Base-by-base conservation (phyloP, 2,797 vertebrate species). In the Todus mexicanus region DNA sequence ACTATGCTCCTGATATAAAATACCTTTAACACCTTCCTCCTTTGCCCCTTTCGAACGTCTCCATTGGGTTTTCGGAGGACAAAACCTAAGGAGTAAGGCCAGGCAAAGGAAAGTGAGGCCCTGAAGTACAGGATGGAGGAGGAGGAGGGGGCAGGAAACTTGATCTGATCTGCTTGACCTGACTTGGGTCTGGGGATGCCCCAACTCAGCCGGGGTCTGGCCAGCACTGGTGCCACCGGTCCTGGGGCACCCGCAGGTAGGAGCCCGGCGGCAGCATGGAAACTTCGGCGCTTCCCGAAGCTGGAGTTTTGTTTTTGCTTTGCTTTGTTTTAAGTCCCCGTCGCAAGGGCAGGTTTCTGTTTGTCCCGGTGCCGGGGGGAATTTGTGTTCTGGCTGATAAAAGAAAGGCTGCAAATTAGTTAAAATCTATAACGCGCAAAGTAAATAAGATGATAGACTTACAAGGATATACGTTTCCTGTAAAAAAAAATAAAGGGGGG, bases 401-500 rank as follows among this genome's bases (percentile, higher is more conserved):
- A 94, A 95, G 96, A 97, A 96, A 97, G 95, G 93, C 92, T 93
- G 89, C 76, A 96, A 96, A 97, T 97, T 96, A 97, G 96, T 97
- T 97, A 97, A 97, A 97, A 97, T 95, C 97, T 96, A 95, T 97
- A 97, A 96, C 35, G 7, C 81, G 15, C 93, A 97, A 97, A 97
- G 96, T 96, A 97, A 98, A 97, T 97, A 97, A 97, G 94, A 96
- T 94, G 97, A 97, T 97, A 97, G 97, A 97, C 97, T 97, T 97
- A 98, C 97, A 98, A 97, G 98, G 97, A 96, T 98, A 97, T 98
- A 98, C 96, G 96, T 98, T 98, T 98, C 98, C 98, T 98, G 97
- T 97, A 10, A 47, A 95, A 96, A 72, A 95, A 79, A 71, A 77
- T 75, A 61, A 13, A 64, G 22, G 9, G 5, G 26, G 6, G 25